These are phyloP conservation scores for Chrysomallon squamiferum DNA, from an alignment of 1,140 invertebrate species.

Conservation along the genomic window DNA sequence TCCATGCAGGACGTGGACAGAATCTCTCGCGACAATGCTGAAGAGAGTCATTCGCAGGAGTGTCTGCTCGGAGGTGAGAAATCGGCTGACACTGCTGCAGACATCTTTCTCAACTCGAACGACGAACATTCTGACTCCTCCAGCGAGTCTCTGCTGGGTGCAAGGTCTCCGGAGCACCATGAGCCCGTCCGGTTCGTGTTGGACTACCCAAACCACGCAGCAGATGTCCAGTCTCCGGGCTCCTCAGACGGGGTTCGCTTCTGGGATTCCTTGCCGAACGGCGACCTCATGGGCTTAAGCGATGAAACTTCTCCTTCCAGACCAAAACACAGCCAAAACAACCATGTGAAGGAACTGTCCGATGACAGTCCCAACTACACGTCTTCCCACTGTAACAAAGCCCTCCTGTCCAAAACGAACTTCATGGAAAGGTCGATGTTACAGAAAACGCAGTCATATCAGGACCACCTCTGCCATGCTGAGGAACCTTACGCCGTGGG, in stretches of 20 bases:
- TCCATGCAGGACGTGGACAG: slow-evolving; percentile 13
- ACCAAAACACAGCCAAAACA: slow-evolving; percentile 5
- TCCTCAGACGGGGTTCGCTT: not conserved
- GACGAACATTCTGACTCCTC: too few relatives aligned
- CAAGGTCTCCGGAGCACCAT: too few relatives aligned
- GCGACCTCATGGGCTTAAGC: slow-evolving; percentile 9
- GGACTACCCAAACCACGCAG: too few relatives aligned
- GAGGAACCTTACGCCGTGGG: slow-evolving; percentile 21
- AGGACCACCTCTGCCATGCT: slow-evolving; percentile 29
- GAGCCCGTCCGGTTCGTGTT: too few relatives aligned
- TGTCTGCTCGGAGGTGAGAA: slow-evolving; percentile 10
- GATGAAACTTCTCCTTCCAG: slow-evolving; percentile 6
- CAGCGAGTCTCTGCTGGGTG: too few relatives aligned
- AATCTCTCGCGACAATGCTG: slow-evolving; percentile 19
- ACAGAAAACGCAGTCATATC: slow-evolving; percentile 25
- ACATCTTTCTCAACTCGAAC: too few relatives aligned
- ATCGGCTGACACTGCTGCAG: not conserved
- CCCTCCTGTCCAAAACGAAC: slow-evolving; percentile 21
- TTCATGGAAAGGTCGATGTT: slow-evolving; percentile 20
- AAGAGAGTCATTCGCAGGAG: slow-evolving; percentile 20
- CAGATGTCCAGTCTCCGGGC: too few relatives aligned
- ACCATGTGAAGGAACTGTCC: slow-evolving; percentile 15
- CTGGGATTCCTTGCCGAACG: slow-evolving; percentile 19
- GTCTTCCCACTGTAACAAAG: slow-evolving; percentile 22
- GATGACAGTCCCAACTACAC: slow-evolving; percentile 17